Conservation (phyloP, 2,797 vertebrate species). For the Paramormyrops hopkinsi region DNA sequence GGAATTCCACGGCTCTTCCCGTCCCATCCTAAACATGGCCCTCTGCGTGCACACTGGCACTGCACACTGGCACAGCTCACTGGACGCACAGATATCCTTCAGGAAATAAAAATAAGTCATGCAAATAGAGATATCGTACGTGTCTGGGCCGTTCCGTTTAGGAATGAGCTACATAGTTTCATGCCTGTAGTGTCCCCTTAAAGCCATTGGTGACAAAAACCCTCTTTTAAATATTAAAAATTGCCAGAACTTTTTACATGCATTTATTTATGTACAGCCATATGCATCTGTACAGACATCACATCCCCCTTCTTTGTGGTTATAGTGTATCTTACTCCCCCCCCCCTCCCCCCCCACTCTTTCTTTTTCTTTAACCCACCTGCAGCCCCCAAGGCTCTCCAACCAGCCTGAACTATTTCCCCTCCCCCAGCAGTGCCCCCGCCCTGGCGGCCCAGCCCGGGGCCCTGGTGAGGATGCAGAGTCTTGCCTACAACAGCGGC, state of each 20-base stretch:
- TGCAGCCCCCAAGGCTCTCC: slow-evolving; percentile 90
- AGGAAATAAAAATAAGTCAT: slow-evolving; percentile 1
- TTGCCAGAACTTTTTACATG: neutral
- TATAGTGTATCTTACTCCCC: neutral
- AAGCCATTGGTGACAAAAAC: neutral
- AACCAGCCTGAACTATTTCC: slow-evolving; percentile 77
- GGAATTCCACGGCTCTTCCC: neutral
- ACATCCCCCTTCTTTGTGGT: neutral
- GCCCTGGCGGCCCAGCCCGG: slow-evolving; percentile 60
- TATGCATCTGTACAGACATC: neutral
- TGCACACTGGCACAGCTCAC: neutral
- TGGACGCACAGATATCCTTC: neutral
- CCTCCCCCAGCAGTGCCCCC: slow-evolving; percentile 69
- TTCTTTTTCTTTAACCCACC: neutral
- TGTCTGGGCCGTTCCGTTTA: neutral
- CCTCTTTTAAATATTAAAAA: neutral
- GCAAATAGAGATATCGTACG: neutral
- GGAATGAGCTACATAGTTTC: neutral
- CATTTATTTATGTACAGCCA: neutral
- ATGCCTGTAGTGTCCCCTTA: neutral
- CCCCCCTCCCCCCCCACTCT: too few relatives aligned
- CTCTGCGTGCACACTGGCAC: neutral
- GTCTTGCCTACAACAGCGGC: slow-evolving; percentile 77
- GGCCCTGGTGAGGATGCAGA: slow-evolving; percentile 82
- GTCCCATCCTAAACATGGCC: neutral